Percentiles rank a stretch among this genome's conserved stretches.
Conservation (phyloP, 2,113 vertebrate genomes). For the Hyla sarda region DNA sequence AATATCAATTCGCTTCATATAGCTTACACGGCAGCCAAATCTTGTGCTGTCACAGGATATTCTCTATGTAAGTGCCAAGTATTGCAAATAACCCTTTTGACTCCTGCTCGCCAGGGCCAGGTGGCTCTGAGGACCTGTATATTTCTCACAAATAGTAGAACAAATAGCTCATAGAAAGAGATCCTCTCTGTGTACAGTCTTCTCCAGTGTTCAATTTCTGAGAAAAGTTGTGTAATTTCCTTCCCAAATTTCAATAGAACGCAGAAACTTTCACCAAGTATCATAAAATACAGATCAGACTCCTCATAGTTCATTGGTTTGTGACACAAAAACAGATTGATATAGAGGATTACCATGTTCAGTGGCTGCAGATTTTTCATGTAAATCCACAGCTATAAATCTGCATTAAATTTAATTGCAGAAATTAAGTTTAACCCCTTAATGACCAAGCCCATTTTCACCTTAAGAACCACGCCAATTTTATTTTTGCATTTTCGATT, state of each 20-base stretch:
- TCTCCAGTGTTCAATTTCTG: background rate
- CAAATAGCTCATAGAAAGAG: conserved; percentile 7
- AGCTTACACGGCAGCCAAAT: background rate
- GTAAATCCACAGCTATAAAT: no score
- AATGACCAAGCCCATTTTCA: no score
- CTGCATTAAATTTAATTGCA: no score
- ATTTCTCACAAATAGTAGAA: background rate
- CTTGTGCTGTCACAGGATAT: conserved; percentile 3
- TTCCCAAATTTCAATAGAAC: background rate
- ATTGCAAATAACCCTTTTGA: background rate
- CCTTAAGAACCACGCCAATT: no score
- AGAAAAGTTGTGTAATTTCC: background rate
- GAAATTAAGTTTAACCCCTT: no score
- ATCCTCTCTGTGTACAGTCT: background rate
- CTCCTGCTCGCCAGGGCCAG: background rate
- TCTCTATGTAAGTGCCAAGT: conserved; percentile 36
- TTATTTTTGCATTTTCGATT: no score
- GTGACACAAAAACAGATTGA: no score
- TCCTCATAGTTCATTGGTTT: background rate
- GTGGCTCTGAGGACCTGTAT: background rate
- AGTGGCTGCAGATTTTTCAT: no score
- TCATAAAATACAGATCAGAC: background rate
- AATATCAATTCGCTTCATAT: conserved; percentile 29
- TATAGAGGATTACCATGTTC: no score
- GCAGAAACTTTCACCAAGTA: background rate